These are phyloP conservation scores for Hedya salicella DNA, from an alignment of 2,888 invertebrate genomes.

Conservation along the genomic window DNA sequence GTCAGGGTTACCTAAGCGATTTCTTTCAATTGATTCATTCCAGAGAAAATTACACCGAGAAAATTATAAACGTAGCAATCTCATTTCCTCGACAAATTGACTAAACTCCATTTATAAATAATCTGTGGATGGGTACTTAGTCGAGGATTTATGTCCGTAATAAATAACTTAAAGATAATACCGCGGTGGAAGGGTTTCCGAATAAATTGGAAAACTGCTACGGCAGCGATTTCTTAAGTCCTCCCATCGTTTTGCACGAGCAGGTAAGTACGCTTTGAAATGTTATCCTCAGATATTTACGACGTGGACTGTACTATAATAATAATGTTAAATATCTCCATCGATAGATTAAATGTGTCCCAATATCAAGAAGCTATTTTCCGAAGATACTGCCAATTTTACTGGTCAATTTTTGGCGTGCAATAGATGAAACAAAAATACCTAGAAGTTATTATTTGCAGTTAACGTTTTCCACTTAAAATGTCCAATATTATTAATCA, in stretches of 20 bases:
- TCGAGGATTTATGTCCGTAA: slow-evolving; percentile 32
- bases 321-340: neutral
- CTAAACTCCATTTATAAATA: slow-evolving; percentile 26
- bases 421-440: neutral
- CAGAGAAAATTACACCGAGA: neutral
- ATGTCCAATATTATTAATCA: slow-evolving; percentile 15
- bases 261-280: neutral
- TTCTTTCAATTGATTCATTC: neutral
- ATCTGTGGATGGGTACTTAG: slow-evolving; percentile 29
- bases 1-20: neutral
- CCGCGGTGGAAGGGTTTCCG: slow-evolving; percentile 27
- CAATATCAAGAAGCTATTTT: neutral
- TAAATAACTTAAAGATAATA: slow-evolving; percentile 42
- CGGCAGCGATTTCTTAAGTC: slow-evolving; percentile 20
- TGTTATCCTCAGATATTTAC: slow-evolving; percentile 20
- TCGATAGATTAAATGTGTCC: slow-evolving; percentile 1
- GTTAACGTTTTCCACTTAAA: slow-evolving; percentile 20
- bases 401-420: slow-evolving; percentile 12
- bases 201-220: slow-evolving; percentile 37
- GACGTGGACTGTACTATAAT: slow-evolving; percentile 5
- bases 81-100: slow-evolving; percentile 2
- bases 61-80: neutral
- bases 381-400: slow-evolving; percentile 8
- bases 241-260: neutral
- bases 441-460: neutral